These are phyloP conservation scores for Lynx canadensis DNA, from an alignment of 2,113 vertebrate species.

Conservation along the genomic window DNA sequence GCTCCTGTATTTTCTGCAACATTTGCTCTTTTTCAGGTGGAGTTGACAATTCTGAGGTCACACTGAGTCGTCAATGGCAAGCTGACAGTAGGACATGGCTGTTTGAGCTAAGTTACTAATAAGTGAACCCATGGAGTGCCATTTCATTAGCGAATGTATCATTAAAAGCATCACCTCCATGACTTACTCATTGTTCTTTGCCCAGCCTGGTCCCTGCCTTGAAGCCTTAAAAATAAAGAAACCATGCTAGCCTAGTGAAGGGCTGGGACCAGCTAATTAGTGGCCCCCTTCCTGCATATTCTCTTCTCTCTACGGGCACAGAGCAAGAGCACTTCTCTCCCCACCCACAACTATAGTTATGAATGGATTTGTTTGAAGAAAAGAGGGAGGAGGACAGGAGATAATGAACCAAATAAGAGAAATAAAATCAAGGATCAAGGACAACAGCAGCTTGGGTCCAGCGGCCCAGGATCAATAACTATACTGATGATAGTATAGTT, in stretches of 20 bases:
- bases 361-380: conserved; percentile 61
- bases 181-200: conserved; percentile 64
- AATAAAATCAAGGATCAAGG: neutral
- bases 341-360: neutral
- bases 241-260: conserved; percentile 51
- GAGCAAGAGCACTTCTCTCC: neutral
- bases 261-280: conserved; percentile 74
- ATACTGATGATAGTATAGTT: neutral
- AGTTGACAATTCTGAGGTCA: conserved; percentile 77
- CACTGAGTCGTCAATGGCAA: conserved; percentile 62
- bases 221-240: conserved; percentile 77
- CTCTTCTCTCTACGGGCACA: conserved; percentile 24
- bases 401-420: neutral
- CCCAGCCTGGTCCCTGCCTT: conserved; percentile 66
- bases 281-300: conserved; percentile 60
- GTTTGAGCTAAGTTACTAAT: conserved; percentile 74
- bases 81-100: conserved; percentile 68
- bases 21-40: conserved; percentile 78
- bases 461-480: neutral
- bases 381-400: neutral
- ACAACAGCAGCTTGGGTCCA: neutral
- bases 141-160: conserved; percentile 66
- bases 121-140: conserved; percentile 70
- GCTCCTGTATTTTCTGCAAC: conserved; percentile 74
- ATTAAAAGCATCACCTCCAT: conserved; percentile 67